Evolutionary conservation across 2,797 vertebrate species (phyloP).

Genomic region (Xerus rutilus): DNA sequence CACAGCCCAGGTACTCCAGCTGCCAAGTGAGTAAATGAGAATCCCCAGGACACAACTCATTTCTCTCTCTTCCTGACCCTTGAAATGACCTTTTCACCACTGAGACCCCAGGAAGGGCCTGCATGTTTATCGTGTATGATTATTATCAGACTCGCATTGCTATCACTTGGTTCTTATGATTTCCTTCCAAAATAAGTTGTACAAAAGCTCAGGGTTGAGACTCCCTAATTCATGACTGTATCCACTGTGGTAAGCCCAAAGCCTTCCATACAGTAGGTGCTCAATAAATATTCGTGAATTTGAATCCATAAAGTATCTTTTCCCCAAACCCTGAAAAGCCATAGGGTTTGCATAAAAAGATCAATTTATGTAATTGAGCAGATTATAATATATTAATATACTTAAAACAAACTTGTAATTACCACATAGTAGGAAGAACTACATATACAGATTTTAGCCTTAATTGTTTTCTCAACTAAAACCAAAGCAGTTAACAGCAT

Average conservation of each 20-base stretch:
- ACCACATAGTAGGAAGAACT: neutral
- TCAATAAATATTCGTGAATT: neutral
- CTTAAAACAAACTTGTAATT: conserved; percentile 8
- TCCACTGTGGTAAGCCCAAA: neutral
- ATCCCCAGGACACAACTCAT: neutral
- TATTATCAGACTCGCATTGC: neutral
- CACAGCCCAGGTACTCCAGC: no score
- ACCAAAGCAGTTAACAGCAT: no score
- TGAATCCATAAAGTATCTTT: neutral
- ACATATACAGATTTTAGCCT: neutral
- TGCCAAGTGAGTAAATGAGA: neutral
- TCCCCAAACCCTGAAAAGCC: neutral
- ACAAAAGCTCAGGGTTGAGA: neutral
- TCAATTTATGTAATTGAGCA: neutral
- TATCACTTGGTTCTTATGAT: neutral
- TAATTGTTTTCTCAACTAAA: no score
- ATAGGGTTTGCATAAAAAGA: neutral
- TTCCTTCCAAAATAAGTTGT: neutral
- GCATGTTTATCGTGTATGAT: neutral
- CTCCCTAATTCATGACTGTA: neutral
- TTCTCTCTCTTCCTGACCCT: neutral
- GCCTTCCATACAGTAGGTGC: neutral
- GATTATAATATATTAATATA: neutral
- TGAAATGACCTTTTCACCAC: neutral
- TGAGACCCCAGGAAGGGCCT: neutral